Conservation (phyloP, 2,888 invertebrate species). For the Eupithecia centaureata region DNA sequence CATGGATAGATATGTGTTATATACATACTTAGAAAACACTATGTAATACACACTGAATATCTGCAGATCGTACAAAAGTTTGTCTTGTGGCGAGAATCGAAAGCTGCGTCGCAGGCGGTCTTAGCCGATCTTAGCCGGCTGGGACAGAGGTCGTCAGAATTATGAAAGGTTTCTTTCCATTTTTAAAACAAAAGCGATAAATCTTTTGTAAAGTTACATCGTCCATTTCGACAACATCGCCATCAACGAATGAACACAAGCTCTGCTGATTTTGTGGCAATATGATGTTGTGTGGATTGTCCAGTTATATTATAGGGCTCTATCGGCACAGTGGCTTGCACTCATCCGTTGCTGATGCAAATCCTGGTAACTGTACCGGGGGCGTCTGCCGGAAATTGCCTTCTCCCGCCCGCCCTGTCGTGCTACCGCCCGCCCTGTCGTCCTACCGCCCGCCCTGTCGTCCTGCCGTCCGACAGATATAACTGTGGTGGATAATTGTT, state of each 20-base stretch:
- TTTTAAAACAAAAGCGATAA: not conserved
- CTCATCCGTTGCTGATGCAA: conserved; percentile 26
- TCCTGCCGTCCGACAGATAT: conserved; percentile 4
- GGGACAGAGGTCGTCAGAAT: not conserved
- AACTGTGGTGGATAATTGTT: conserved; percentile 4
- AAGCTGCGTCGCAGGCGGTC: not conserved
- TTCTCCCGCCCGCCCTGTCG: conserved; percentile 19
- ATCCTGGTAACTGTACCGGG: conserved; percentile 13
- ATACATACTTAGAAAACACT: too few relatives aligned
- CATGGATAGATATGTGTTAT: too few relatives aligned
- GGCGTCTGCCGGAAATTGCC: conserved; percentile 35
- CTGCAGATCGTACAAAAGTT: not conserved
- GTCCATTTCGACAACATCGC: not conserved
- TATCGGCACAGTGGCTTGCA: not conserved
- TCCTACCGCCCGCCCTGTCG: conserved; percentile 7
- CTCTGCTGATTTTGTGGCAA: too few relatives aligned
- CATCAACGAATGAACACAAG: too few relatives aligned
- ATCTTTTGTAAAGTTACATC: not conserved
- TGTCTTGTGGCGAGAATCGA: not conserved
- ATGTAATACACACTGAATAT: too few relatives aligned
- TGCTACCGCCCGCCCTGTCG: conserved; percentile 1
- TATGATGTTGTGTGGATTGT: too few relatives aligned
- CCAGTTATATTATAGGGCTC: not conserved
- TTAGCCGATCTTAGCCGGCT: too few relatives aligned
- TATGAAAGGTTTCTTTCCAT: not conserved